phyloP scores from a whole-genome alignment of 2,113 vertebrate genomes.

The Piaya cayana region DNA sequence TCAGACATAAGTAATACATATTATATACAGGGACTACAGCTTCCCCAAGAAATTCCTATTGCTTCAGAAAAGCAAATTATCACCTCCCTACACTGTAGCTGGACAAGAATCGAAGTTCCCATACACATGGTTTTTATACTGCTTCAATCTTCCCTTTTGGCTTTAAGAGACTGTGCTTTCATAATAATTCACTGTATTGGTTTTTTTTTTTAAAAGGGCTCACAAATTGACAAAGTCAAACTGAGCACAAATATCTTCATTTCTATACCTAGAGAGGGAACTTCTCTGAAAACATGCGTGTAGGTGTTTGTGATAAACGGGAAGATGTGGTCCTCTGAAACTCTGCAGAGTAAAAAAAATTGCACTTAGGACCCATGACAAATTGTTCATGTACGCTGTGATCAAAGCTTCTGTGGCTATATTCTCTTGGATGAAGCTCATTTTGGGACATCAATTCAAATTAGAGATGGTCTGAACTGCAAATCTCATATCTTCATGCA shows the following conservation, averaged over 20 bases:
- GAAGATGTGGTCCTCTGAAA: neutral
- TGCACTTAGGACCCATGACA: neutral
- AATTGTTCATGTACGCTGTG: neutral
- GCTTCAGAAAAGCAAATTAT: neutral
- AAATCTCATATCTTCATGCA: neutral
- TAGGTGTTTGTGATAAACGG: neutral
- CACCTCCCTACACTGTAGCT: neutral
- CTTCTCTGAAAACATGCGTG: neutral
- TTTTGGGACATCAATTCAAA: neutral
- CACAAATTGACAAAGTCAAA: neutral
- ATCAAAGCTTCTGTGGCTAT: neutral
- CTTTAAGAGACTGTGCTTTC: neutral
- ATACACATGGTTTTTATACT: neutral
- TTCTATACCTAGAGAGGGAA: neutral
- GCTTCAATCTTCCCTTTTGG: neutral
- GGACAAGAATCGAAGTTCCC: neutral
- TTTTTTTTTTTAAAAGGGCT: neutral
- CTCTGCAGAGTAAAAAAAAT: neutral
- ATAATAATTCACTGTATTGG: neutral
- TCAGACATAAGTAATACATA: neutral
- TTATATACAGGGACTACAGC: neutral
- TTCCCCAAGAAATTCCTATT: neutral
- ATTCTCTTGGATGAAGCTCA: neutral
- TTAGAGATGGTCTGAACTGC: neutral
- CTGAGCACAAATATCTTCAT: neutral